These are phyloP conservation scores for Paramisgurnus dabryanus DNA, from an alignment of 2,113 vertebrate genomes.

Conservation along the genomic window DNA sequence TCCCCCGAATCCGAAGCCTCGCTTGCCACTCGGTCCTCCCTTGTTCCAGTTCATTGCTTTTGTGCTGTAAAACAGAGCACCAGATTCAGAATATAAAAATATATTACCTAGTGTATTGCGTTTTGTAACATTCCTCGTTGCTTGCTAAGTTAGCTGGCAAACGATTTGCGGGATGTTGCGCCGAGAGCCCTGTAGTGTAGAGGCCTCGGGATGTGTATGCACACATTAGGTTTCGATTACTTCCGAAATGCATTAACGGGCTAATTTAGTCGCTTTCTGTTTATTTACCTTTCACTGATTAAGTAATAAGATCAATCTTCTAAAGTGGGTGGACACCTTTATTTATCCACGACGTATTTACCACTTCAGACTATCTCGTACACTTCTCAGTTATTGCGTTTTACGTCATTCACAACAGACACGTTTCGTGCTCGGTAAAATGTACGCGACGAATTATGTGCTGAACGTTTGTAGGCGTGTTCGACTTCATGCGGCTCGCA, in stretches of 20 bases:
- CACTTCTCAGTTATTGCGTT: constrained; percentile 1
- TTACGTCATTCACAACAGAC: constrained; percentile 12
- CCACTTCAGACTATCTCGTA: constrained; percentile 6
- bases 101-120: neutral
- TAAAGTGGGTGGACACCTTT: constrained; percentile 20
- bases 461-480: neutral
- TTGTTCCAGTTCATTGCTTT: constrained; percentile 96
- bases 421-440: neutral
- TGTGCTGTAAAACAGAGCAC: constrained; percentile 36
- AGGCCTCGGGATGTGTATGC: neutral
- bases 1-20: constrained; percentile 96
- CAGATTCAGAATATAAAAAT: neutral
- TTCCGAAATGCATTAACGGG: neutral
- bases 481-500: too few species aligned
- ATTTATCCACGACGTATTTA: constrained; percentile 26
- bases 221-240: neutral
- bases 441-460: neutral
- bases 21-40: constrained; percentile 90
- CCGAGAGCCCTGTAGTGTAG: neutral
- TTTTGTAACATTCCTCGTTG: neutral
- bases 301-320: neutral
- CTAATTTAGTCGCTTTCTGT: neutral
- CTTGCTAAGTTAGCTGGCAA: neutral
- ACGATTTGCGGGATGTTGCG: neutral
- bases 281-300: constrained; percentile 16